phyloP scores from a whole-genome alignment of 1,140 invertebrate genomes.

The Papilio dardanus region DNA sequence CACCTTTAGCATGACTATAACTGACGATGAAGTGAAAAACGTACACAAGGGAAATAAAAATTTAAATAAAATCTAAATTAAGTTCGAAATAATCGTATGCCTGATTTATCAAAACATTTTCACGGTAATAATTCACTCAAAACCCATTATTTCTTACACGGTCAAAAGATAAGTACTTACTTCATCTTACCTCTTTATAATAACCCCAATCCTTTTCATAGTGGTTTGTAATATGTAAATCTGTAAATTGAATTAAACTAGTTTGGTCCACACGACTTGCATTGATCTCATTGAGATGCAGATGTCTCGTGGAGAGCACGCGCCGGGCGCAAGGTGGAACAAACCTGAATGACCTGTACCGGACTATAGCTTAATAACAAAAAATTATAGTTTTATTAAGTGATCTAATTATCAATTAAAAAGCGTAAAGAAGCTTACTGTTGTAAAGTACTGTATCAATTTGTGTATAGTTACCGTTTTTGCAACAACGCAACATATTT shows the following conservation, averaged over 20 bases:
- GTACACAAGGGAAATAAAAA: not conserved
- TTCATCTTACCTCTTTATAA: not conserved
- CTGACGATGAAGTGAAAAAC: no score
- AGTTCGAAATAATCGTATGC: no score
- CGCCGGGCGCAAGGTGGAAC: not conserved
- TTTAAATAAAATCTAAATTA: not conserved
- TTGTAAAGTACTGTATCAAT: no score
- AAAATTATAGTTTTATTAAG: not conserved
- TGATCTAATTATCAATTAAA: not conserved
- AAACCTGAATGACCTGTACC: not conserved
- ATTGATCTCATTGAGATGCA: constrained; percentile 10
- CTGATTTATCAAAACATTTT: no score
- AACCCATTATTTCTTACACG: not conserved
- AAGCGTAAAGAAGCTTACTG: no score
- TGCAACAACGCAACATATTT: no score
- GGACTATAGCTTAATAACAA: not conserved
- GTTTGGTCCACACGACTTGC: constrained; percentile 5
- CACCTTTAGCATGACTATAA: constrained; percentile 27
- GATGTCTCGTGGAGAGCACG: not conserved
- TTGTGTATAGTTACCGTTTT: no score
- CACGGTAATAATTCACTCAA: no score
- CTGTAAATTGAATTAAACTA: not conserved
- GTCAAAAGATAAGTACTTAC: not conserved
- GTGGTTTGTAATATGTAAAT: not conserved
- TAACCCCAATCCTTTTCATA: not conserved